phyloP scores from a whole-genome alignment of 23 tunicate genomes.

The Diplosoma virens region DNA sequence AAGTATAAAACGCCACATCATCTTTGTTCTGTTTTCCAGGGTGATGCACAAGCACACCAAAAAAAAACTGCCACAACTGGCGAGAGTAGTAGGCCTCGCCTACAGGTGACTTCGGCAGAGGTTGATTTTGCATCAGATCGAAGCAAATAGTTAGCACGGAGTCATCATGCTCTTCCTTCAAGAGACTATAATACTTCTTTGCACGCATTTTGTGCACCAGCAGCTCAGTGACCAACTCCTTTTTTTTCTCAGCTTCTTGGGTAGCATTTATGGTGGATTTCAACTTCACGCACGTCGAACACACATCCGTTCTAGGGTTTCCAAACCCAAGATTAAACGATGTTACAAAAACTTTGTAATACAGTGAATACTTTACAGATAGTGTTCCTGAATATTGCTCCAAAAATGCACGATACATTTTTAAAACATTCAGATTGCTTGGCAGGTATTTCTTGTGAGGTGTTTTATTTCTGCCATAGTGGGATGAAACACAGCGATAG shows the following conservation, averaged over 20 bases:
- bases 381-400: neutral
- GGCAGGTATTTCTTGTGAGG: constrained; percentile 15
- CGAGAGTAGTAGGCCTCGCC: neutral
- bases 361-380: constrained; percentile 6
- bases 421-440: neutral
- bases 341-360: constrained; percentile 9
- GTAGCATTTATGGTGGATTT: constrained; percentile 1
- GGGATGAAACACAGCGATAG: constrained; percentile 9
- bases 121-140: constrained; percentile 23
- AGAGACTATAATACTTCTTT: neutral
- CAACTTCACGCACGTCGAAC: constrained; percentile 7
- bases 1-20: constrained; percentile 4
- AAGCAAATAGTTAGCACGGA: constrained; percentile 13
- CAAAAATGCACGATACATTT: constrained; percentile 6
- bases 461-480: constrained; percentile 4
- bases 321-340: constrained; percentile 9
- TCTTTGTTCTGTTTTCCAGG: constrained; percentile 3
- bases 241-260: neutral
- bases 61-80: constrained; percentile 13
- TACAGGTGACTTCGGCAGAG: constrained; percentile 5
- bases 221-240: constrained; percentile 19
- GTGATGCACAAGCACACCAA: neutral
- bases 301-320: constrained; percentile 7
- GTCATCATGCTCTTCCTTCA: constrained; percentile 12
- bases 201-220: constrained; percentile 17